Evolutionary conservation across 2,888 invertebrate genomes (phyloP).

Genomic region (Hoplodrina ambigua): DNA sequence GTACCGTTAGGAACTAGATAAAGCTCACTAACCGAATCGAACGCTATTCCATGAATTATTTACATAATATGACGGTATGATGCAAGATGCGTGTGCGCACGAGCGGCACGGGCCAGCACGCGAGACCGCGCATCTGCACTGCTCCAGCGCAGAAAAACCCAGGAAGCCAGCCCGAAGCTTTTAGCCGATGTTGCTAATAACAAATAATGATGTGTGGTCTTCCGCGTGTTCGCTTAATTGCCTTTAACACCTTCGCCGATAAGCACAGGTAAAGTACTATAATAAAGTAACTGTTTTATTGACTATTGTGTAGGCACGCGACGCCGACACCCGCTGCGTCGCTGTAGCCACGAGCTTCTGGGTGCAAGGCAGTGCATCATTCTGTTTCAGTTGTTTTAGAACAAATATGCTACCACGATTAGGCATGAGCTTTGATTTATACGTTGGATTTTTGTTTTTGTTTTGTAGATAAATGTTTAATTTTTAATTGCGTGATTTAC

Average conservation of each 20-base stretch:
- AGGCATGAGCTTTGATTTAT: constrained; percentile 26
- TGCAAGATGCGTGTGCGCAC: constrained; percentile 79
- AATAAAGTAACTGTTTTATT: constrained; percentile 48
- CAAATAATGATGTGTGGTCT: constrained; percentile 83
- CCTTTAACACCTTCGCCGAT: constrained; percentile 59
- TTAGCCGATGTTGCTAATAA: constrained; percentile 83
- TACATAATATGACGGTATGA: constrained; percentile 74
- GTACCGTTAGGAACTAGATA: constrained; percentile 77
- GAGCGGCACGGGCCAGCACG: constrained; percentile 80
- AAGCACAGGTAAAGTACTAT: constrained; percentile 42
- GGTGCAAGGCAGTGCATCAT: constrained; percentile 32
- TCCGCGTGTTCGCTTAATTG: constrained; percentile 84
- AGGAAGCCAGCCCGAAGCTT: constrained; percentile 79
- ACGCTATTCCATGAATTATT: constrained; percentile 69
- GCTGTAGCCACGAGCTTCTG: constrained; percentile 67
- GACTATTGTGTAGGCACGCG: constrained; percentile 54
- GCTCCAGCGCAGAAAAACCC: constrained; percentile 79
- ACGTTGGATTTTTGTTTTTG: too few species aligned
- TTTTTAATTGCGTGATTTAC: background rate
- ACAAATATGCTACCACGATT: constrained; percentile 20
- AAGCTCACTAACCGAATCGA: constrained; percentile 74
- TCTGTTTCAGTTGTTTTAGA: constrained; percentile 22
- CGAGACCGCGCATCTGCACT: constrained; percentile 67
- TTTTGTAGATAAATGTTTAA: background rate
- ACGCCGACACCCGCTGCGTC: constrained; percentile 37